These are phyloP conservation scores for Gulo gulo DNA, from an alignment of 2,113 vertebrate genomes.

Conservation along the genomic window DNA sequence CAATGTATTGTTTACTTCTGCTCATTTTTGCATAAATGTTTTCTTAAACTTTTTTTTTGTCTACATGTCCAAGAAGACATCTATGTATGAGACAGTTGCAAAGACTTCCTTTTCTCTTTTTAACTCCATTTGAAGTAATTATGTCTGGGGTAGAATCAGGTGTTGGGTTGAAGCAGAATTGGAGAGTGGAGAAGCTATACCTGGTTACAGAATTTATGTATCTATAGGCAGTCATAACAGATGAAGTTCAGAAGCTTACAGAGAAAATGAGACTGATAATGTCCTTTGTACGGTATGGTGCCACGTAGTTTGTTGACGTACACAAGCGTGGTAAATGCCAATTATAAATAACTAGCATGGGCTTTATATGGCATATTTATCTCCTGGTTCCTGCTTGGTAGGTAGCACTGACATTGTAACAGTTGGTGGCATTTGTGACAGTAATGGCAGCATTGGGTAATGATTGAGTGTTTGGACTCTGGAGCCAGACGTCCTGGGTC, in stretches of 20 bases:
- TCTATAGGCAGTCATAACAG: not conserved
- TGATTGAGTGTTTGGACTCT: not conserved
- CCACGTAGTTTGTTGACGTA: not conserved
- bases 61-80: not conserved
- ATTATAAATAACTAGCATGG: not conserved
- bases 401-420: not conserved
- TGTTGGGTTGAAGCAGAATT: not conserved
- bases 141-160: not conserved
- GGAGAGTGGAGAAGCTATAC: too few relatives aligned
- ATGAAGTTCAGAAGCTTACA: not conserved
- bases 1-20: not conserved
- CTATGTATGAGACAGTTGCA: not conserved
- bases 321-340: not conserved
- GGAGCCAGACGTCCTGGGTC: not conserved
- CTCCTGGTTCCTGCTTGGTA: not conserved
- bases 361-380: not conserved
- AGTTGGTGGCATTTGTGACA: not conserved
- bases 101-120: not conserved
- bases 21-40: not conserved
- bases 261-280: not conserved
- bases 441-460: not conserved
- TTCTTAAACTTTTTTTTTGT: not conserved
- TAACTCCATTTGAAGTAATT: not conserved
- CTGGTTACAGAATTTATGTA: not conserved
- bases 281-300: not conserved